These are phyloP conservation scores for Drosophila kambysellisi DNA, from an alignment of 2,888 invertebrate genomes.

Conservation along the genomic window DNA sequence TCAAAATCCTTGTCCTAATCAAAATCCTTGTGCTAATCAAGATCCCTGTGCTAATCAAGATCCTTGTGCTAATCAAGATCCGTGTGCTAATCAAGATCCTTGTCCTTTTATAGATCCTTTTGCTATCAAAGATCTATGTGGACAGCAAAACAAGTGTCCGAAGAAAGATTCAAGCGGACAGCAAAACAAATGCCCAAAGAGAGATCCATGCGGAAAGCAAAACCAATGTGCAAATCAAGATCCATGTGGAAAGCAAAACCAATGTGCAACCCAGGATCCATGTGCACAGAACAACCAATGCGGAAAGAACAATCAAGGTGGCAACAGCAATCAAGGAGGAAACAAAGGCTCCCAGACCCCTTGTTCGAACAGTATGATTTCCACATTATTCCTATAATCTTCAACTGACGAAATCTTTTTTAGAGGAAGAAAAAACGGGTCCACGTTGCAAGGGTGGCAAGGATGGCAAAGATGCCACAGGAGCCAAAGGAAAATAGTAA, in stretches of 20 bases:
- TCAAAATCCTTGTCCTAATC: not conserved
- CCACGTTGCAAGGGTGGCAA: constrained; percentile 34
- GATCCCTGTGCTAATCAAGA: constrained; percentile 5
- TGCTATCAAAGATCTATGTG: not conserved
- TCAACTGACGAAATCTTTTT: not conserved
- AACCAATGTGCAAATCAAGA: constrained; percentile 5
- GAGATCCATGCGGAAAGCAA: not conserved
- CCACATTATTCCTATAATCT: not conserved
- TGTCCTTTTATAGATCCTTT: not conserved
- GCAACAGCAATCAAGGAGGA: not conserved
- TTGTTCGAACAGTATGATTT: constrained; percentile 3
- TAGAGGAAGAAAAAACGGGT: not conserved
- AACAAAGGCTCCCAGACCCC: accelerated
- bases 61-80: not conserved
- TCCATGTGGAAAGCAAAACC: not conserved
- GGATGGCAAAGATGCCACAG: not conserved
- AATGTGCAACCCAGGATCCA: not conserved
- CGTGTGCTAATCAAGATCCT: not conserved
- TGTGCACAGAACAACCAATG: constrained; percentile 5
- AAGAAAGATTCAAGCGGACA: constrained; percentile 4
- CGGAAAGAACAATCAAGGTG: not conserved
- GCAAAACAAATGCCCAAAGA: constrained; percentile 11
- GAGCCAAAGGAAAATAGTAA: constrained; percentile 4
- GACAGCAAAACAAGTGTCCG: constrained; percentile 7
- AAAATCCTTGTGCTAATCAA: constrained; percentile 2